Conservation (phyloP, 2,113 vertebrate species). For the Protobothrops mucrosquamatus region DNA sequence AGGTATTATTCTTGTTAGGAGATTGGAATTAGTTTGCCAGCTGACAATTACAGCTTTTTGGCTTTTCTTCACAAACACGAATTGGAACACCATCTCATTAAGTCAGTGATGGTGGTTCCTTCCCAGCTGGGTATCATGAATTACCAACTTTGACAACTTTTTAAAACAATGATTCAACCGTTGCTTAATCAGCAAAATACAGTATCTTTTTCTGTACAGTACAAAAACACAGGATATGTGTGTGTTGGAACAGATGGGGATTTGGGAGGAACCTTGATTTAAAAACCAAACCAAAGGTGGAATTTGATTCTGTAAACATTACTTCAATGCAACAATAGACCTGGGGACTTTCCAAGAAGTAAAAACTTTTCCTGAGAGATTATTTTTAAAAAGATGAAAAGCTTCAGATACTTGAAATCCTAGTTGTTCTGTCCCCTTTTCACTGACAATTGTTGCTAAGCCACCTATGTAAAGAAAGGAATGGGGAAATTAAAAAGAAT, state of each 20-base stretch:
- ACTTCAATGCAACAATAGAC: background rate
- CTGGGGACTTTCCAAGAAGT: background rate
- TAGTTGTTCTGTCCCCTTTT: background rate
- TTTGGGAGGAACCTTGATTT: background rate
- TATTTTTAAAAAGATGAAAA: background rate
- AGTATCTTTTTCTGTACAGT: slow-evolving; percentile 18
- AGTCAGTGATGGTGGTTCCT: background rate
- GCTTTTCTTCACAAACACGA: background rate
- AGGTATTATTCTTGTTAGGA: slow-evolving; percentile 12
- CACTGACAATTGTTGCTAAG: background rate
- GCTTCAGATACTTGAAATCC: background rate
- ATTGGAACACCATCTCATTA: background rate
- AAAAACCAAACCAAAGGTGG: background rate
- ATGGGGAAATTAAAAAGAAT: background rate
- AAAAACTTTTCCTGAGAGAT: background rate
- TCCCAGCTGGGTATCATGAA: background rate
- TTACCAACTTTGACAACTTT: background rate
- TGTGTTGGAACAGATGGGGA: background rate
- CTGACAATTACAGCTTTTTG: background rate
- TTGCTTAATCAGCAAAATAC: background rate
- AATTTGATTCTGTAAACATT: background rate
- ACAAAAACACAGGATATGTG: background rate
- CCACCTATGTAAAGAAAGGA: background rate
- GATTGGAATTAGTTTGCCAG: background rate
- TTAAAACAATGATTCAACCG: slow-evolving; percentile 3